phyloP scores from a whole-genome alignment of 2,888 invertebrate genomes.

The Lycia hirtaria region DNA sequence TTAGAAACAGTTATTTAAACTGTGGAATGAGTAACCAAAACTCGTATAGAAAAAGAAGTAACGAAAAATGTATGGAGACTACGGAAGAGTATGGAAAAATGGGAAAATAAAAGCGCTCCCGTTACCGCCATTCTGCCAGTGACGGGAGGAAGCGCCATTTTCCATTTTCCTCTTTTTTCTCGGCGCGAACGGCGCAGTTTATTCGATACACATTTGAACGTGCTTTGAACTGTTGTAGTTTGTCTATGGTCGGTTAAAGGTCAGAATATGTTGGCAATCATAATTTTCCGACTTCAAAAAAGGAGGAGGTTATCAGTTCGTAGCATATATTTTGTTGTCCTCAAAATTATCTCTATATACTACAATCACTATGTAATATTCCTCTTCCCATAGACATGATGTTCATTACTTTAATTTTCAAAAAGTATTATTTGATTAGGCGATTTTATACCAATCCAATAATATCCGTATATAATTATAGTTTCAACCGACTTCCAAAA shows the following conservation, averaged over 20 bases:
- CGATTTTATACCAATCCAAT: no score
- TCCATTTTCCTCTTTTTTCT: conserved; percentile 69
- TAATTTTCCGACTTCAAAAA: no score
- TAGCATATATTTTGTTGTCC: no score
- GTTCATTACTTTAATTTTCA: no score
- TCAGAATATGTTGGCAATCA: neutral
- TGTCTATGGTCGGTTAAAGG: conserved; percentile 23
- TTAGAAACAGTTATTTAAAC: neutral
- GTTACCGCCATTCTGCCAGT: conserved; percentile 76
- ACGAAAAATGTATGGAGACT: conserved; percentile 56
- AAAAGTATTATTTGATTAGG: no score
- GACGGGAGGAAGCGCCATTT: conserved; percentile 79
- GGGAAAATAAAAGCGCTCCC: conserved; percentile 68
- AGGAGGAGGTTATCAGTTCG: no score
- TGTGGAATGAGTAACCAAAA: conserved; percentile 67
- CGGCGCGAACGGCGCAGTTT: conserved; percentile 39
- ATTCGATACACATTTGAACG: conserved; percentile 38
- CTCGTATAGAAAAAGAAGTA: conserved; percentile 39
- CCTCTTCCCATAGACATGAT: no score
- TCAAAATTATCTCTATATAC: no score
- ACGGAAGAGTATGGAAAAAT: conserved; percentile 66
- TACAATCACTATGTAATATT: no score
- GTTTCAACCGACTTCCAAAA: no score
- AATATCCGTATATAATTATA: no score
- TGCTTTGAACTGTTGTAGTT: conserved; percentile 37